Base-by-base conservation (phyloP, 2,797 vertebrate species). In the Schizothorax lantsangensis region DNA sequence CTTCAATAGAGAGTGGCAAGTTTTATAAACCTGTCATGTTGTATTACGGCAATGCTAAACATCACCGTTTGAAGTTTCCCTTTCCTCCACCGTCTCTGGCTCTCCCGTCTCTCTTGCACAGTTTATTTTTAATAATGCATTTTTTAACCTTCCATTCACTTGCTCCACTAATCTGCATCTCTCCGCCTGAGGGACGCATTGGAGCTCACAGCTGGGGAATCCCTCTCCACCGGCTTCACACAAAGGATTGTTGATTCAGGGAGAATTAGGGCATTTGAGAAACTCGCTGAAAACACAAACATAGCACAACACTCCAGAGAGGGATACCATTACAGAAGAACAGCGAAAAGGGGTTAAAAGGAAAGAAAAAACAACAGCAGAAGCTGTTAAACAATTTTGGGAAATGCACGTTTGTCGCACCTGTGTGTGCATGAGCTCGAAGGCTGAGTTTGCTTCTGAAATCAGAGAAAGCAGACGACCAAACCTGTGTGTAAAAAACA, bases 21-120 rank as follows among this genome's bases (percentile, higher is more conserved):
- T 92, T 93, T 93, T 91, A 93, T 92, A 92, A 94, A 93, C 87
- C 92, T 91, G 91, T 92, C 91, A 92, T 91, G 91, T 94, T 90
- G 81, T 88, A 91, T 93, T 94, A 93, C 83, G 4, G 14, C 75
- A 57, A 83, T 88, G 86, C 88, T 89, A 91, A 89, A 91, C 88
- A 89, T 86, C 79, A 86, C 81, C 75, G 91, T 93, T 92, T 87
- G 85, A 89, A 88, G 89, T 88, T 85, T 87, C 59, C 85, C 83
- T 87, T 87, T 84, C 83, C 81, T 84, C 74, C 86, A 30, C 62
- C 52, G 71, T 72, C 33, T 83, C 79, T 71, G n/a, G 43, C 21
- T 69, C 71, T 59, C 82, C n/a, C 5, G 52, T 90, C 62, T 68
- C 68, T 17, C 79, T 68, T 38, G 88, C 64, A 68, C 87, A 89